Evolutionary conservation across 2,888 invertebrate species (phyloP).

Genomic region (Arrhopalites spinosus): DNA sequence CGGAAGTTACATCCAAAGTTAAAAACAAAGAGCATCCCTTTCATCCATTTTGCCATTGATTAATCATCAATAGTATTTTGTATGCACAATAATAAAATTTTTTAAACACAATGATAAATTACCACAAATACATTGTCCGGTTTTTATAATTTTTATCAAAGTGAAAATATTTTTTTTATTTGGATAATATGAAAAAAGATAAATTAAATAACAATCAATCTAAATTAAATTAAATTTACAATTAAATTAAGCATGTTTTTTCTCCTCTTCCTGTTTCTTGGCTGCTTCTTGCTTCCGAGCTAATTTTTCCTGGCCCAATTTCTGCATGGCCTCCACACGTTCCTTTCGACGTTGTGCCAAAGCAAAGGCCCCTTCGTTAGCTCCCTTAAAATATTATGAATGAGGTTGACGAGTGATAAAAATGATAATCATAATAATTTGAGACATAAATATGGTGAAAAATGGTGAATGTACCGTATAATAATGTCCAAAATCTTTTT

Average conservation of each 20-base stretch:
- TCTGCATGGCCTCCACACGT: background rate
- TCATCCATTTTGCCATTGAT: background rate
- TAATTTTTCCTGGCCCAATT: background rate
- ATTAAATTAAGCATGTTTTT: background rate
- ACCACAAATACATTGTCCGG: no score
- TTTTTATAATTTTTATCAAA: no score
- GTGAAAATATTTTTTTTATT: no score
- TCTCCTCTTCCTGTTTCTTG: background rate
- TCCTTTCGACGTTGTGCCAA: background rate
- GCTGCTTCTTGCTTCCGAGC: background rate
- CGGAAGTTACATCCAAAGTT: background rate
- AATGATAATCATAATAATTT: no score
- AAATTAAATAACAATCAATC: background rate
- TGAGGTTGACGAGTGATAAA: background rate
- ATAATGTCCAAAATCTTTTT: background rate
- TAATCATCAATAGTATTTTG: no score
- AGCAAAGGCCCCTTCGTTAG: slow-evolving; percentile 23
- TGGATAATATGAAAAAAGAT: no score
- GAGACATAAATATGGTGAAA: no score
- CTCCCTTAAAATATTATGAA: background rate
- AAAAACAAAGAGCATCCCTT: background rate
- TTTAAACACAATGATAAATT: no score
- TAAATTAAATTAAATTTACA: background rate
- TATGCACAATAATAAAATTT: no score
- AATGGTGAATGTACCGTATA: background rate